A percentile compares a stretch with the other conserved stretches of the same genome.
phyloP scores from a whole-genome alignment of 2,113 vertebrate genomes.

The Varanus salvator region DNA sequence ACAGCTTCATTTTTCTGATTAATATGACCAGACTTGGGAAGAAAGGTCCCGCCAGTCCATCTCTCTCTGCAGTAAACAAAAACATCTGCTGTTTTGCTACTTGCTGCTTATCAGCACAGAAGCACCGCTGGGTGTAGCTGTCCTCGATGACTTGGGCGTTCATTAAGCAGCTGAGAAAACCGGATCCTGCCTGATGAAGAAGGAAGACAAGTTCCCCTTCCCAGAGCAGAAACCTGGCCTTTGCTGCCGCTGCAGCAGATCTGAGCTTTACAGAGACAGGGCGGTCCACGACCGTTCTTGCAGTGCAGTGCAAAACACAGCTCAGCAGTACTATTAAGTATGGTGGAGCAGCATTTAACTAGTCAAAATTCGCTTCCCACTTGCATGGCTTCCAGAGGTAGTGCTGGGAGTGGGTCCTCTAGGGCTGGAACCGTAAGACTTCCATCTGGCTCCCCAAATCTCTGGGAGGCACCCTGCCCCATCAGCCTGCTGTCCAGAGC shows the following conservation, averaged over 20 bases:
- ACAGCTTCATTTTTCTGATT: background rate
- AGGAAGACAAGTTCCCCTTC: too few species aligned
- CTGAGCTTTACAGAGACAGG: background rate
- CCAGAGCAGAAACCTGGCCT: background rate
- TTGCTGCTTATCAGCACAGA: background rate
- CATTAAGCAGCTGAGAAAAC: background rate
- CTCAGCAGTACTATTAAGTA: background rate
- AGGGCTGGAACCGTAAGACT: too few species aligned
- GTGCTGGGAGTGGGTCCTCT: too few species aligned
- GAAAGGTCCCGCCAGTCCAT: background rate
- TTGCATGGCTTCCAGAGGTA: background rate
- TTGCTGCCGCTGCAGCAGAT: background rate
- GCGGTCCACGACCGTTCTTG: constrained; percentile 20
- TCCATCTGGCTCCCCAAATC: too few species aligned
- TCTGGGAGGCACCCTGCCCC: too few species aligned
- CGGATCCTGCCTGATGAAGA: background rate
- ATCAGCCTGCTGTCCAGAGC: too few species aligned
- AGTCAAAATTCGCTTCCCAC: background rate
- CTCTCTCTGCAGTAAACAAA: background rate
- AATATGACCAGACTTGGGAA: background rate
- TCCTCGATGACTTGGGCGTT: background rate
- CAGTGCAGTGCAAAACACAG: constrained; percentile 2
- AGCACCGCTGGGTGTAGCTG: background rate
- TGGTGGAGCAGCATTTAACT: background rate
- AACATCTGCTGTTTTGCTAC: background rate